Evolutionary conservation across 2,888 invertebrate species (phyloP).

Genomic region (Congeria kusceri): DNA sequence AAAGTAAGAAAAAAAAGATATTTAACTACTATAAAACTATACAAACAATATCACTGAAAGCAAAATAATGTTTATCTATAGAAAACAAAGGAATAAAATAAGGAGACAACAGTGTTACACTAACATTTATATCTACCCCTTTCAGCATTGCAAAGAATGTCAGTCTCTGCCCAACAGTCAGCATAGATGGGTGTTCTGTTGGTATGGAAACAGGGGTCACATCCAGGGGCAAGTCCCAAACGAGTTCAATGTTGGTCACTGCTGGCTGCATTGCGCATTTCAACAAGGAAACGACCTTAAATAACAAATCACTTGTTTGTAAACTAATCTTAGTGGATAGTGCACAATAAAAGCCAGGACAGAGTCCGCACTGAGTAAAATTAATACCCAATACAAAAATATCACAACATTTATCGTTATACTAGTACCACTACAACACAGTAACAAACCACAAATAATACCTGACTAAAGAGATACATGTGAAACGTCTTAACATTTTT

Average conservation of each 20-base stretch:
- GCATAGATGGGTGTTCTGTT: conserved; percentile 28
- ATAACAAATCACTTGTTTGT: conserved; percentile 1
- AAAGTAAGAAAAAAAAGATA: too few species aligned
- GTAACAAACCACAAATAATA: too few species aligned
- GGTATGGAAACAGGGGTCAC: conserved; percentile 47
- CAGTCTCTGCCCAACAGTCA: conserved; percentile 43
- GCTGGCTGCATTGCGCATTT: conserved; percentile 67
- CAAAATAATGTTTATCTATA: neutral
- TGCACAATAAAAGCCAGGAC: too few species aligned
- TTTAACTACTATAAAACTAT: too few species aligned
- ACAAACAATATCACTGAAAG: too few species aligned
- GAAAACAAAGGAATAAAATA: neutral
- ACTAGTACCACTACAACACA: too few species aligned
- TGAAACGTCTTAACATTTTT: too few species aligned
- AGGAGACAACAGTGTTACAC: conserved; percentile 9
- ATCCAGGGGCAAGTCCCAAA: conserved; percentile 53
- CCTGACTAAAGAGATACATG: too few species aligned
- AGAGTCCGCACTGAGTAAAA: too few species aligned
- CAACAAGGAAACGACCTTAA: conserved; percentile 62
- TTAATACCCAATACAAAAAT: too few species aligned
- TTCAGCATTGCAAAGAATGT: conserved; percentile 49
- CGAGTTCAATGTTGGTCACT: conserved; percentile 41
- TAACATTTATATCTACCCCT: conserved; percentile 37
- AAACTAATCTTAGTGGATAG: too few species aligned
- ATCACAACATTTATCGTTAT: too few species aligned